A percentile compares a stretch with the other conserved stretches of the same genome.
Conservation (phyloP, 1,140 invertebrate species). For the Subanguina moxae region DNA sequence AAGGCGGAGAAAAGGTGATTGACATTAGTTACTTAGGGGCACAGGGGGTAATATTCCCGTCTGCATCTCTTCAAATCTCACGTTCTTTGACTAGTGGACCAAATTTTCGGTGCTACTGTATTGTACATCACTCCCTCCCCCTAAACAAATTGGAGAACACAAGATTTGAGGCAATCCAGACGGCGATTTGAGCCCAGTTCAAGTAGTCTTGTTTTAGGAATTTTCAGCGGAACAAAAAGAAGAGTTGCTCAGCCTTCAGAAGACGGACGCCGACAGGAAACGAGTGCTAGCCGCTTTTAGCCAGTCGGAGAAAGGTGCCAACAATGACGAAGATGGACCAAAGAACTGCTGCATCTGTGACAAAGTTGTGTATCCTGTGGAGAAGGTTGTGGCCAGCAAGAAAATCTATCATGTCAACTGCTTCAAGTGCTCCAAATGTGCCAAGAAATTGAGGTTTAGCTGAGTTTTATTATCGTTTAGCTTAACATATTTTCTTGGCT, state of each 20-base stretch:
- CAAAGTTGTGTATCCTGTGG: conserved; percentile 60
- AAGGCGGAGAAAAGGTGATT: conserved; percentile 5
- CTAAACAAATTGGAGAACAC: no score
- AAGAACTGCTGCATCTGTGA: conserved; percentile 56
- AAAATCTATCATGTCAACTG: conserved; percentile 57
- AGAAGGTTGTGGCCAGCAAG: conserved; percentile 57
- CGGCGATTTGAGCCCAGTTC: background rate
- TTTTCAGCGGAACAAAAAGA: conserved; percentile 17
- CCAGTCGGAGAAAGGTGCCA: conserved; percentile 17
- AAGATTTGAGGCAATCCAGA: background rate
- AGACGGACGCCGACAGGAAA: conserved; percentile 27
- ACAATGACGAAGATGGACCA: conserved; percentile 36
- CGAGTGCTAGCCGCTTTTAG: conserved; percentile 34
- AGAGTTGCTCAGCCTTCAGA: conserved; percentile 8
- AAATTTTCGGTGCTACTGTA: no score
- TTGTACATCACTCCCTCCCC: no score
- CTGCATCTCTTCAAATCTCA: no score
- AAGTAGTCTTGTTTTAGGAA: no score
- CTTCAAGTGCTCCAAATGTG: conserved; percentile 59
- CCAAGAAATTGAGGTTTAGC: conserved; percentile 55
- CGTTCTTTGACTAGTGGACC: no score
- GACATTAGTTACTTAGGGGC: no score
- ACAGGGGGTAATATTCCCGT: background rate
- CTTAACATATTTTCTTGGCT: background rate
- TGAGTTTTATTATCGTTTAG: background rate